phyloP scores from a whole-genome alignment of 2,797 vertebrate genomes.

The Urosaurus nigricauda region DNA sequence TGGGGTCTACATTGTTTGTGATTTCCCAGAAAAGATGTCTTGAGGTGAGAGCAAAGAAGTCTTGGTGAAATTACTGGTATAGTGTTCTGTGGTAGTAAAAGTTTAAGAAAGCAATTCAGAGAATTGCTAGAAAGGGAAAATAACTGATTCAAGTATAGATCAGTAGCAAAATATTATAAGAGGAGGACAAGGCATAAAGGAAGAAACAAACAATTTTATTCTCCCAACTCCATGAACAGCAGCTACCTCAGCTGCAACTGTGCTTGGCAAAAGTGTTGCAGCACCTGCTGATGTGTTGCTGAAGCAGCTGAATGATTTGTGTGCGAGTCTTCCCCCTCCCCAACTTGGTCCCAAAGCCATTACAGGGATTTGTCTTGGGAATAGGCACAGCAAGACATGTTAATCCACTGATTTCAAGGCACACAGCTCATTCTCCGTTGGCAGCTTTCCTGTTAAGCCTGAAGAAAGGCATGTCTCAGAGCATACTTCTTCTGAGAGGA shows the following conservation, averaged over 20 bases:
- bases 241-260: neutral
- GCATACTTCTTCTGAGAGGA: no score
- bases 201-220: neutral
- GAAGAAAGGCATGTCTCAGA: neutral
- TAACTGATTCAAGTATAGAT: neutral
- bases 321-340: neutral
- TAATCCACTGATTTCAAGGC: neutral
- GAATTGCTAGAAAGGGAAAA: conserved; percentile 1
- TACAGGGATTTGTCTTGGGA: neutral
- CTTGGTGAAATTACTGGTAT: neutral
- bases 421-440: neutral
- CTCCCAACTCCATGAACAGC: neutral
- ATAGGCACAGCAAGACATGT: neutral
- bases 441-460: neutral
- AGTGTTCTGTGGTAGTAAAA: neutral
- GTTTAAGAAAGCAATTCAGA: neutral
- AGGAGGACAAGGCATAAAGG: neutral
- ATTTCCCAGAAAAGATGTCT: conserved; percentile 1
- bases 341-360: neutral
- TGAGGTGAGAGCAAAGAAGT: neutral
- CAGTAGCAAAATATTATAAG: neutral
- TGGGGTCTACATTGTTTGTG: neutral
- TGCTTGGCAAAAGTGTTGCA: neutral
- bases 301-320: neutral
- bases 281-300: neutral